Conservation (phyloP, 2,888 invertebrate species). For the Lasioglossum marginatum region DNA sequence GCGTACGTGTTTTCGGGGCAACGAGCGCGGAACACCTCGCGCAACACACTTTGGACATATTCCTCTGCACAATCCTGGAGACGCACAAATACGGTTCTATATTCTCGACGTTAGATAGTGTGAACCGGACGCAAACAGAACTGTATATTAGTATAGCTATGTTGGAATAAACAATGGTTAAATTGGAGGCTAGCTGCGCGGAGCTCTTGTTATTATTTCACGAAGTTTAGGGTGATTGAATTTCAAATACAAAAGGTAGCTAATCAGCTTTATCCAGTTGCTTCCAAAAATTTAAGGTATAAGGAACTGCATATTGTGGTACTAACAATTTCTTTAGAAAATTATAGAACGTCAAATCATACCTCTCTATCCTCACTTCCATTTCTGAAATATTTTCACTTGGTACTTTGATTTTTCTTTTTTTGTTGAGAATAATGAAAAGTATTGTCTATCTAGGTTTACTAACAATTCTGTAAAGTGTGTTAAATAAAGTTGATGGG, state of each 20-base stretch:
- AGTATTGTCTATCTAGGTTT: not conserved
- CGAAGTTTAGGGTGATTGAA: not conserved
- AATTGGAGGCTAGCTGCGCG: not conserved
- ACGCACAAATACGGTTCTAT: not conserved
- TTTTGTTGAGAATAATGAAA: not conserved
- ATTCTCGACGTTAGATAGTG: not conserved
- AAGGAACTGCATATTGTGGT: no score
- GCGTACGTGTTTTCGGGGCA: conserved; percentile 18
- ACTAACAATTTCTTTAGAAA: not conserved
- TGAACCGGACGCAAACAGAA: not conserved
- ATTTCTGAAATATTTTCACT: not conserved
- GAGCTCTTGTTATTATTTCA: not conserved
- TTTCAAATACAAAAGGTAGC: not conserved
- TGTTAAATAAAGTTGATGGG: not conserved
- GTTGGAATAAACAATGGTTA: not conserved
- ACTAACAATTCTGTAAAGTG: not conserved
- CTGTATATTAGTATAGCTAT: not conserved
- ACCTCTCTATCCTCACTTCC: not conserved
- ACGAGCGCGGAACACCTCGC: conserved; percentile 12
- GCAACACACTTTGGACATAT: conserved; percentile 21
- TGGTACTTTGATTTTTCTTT: not conserved
- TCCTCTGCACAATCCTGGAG: conserved; percentile 14
- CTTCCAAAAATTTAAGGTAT: no score
- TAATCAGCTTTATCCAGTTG: no score
- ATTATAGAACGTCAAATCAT: not conserved